Base-by-base conservation (phyloP, 1,140 invertebrate species). In the Conus ventricosus region DNA sequence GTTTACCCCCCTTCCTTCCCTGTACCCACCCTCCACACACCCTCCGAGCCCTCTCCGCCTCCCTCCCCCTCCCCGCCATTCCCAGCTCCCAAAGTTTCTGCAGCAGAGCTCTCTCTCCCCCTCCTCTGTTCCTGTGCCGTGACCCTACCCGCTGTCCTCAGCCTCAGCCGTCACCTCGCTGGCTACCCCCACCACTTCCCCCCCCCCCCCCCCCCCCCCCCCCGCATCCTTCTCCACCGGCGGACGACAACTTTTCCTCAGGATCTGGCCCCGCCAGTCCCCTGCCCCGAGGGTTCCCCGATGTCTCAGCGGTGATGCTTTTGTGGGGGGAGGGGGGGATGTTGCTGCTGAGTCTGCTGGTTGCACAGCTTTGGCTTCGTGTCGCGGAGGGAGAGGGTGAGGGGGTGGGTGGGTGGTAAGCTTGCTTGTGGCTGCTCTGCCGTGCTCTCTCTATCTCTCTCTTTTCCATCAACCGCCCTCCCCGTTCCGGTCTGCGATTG, bases 401-500 rank as follows among this genome's bases (percentile, higher is more conserved):
- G 17, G 4, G 60, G 60, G 60, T 13, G 60, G 60, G 60, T 0
- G 60, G 60, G 60, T 11, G 17, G 60, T 63, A 63, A 63, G 60
- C 11, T 11, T 13, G 60, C 17, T 63, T 63, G 60, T 63, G 10
- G 57, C 57, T 60, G 57, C 57, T 60, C 57, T 60, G 6, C 20
- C 67, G 11, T 20, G 11, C 67, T 71, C 67, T 71, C 67, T 23
- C 67, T 23, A 20, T 71, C 67, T 71, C 67, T 71, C 67, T 71
- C 67, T 71, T 6, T 20, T 20, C 67, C 67, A 71, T 20, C 67
- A 20, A 17, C 11, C 67, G 67, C 17, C 15, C 20, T n/a, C 67
- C 67, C 67, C 67, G 67, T 71, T 71, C 67, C 67, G 11, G 67
- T 71, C 67, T 71, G 67, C 67, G 67, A 71, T 71, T 71, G 67